Base-by-base conservation (phyloP, 1,140 invertebrate species). In the Heliconius nattereri region DNA sequence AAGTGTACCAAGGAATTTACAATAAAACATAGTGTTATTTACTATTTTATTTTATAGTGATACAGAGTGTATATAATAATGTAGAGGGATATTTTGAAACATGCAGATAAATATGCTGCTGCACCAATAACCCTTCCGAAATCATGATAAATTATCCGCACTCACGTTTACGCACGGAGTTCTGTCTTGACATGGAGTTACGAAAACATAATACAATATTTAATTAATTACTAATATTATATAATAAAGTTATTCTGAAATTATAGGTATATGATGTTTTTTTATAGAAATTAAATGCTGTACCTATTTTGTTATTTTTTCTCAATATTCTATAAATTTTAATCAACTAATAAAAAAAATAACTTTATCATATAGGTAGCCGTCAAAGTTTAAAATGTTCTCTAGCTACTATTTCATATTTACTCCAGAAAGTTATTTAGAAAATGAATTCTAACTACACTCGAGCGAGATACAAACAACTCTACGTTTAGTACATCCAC, bases 71-170 rank as follows among this genome's bases (percentile, higher is more conserved):
- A 13, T 52, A 23, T 57, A n/a, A 23, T n/a, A 11, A 9, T 9
- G 3, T 60, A 60, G 11, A 23, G n/a, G 0, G 2, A 60, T 11
- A 9, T 60, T 3, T 23, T 23, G 54, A 60, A 60, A 23, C 54
- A 60, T 60, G 54, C n/a, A 60, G 54, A 60, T 60, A 60, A 71
- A 71, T 40, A 9, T 37, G 71, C 29, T 20, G 71, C 72, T 78
- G 86, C 89, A 85, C 86, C 88, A 88, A 91, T 90, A 92, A 93
- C 91, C 89, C 87, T 90, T 88, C 79, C 82, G 86, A 88, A 92
- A 92, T 94, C 91, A 92, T 93, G 91, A 93, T 93, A 89, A 94
- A 93, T 93, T 92, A 93, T 94, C 89, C 84, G 88, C 90, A 91
- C 90, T 92, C 90, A 89, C 90, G 90, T 88, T 89, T 78, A 73